A percentile compares a stretch with the other conserved stretches of the same genome.
phyloP scores from a whole-genome alignment of 2,797 vertebrate genomes.

The Pseudocheirus occidentalis region DNA sequence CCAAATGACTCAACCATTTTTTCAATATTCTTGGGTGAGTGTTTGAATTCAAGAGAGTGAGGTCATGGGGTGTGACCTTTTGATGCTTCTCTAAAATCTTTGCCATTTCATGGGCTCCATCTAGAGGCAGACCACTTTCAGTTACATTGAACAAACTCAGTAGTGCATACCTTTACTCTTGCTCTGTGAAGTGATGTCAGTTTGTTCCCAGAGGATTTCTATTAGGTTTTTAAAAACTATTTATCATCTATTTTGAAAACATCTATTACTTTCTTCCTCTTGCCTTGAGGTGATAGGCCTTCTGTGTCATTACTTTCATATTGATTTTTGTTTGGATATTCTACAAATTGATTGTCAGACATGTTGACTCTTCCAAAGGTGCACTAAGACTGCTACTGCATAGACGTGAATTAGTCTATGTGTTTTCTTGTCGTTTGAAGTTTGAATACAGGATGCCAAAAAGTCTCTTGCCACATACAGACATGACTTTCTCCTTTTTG shows the following conservation, averaged over 20 bases:
- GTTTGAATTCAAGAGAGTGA: conserved; percentile 44
- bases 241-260: background rate
- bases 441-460: background rate
- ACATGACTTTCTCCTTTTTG: background rate
- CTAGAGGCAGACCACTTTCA: background rate
- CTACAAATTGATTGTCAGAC: background rate
- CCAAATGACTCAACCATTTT: conserved; percentile 60
- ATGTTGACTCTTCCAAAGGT: background rate
- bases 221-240: background rate
- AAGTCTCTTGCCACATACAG: background rate
- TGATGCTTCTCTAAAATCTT: background rate
- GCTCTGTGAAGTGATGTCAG: background rate
- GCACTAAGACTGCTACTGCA: background rate
- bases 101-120: background rate
- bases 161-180: background rate
- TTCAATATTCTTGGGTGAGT: conserved; percentile 35
- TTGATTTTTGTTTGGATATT: background rate
- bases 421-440: background rate
- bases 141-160: background rate
- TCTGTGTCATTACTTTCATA: background rate
- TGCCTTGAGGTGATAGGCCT: background rate
- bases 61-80: background rate
- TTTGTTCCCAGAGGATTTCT: background rate
- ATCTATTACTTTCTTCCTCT: background rate
- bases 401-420: background rate